phyloP scores from a whole-genome alignment of 2,888 invertebrate species.

The Pteria penguin region DNA sequence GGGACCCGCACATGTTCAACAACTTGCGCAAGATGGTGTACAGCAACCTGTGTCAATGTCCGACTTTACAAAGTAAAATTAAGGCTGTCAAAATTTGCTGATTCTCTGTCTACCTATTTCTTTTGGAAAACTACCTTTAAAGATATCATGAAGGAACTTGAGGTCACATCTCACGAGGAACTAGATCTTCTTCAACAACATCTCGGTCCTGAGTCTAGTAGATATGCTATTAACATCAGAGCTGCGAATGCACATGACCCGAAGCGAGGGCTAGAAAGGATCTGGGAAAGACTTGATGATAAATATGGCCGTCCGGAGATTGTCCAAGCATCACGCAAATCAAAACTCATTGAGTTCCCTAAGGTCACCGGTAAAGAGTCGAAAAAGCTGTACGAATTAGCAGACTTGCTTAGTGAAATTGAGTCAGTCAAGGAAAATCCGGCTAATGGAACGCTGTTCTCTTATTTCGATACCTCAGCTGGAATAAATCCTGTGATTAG shows the following conservation, averaged over 20 bases:
- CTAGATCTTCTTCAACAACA: constrained; percentile 36
- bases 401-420: constrained; percentile 28
- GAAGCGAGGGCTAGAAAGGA: constrained; percentile 14
- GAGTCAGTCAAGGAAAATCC: constrained; percentile 30
- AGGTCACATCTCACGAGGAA: constrained; percentile 28
- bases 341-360: constrained; percentile 24
- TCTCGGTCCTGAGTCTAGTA: constrained; percentile 35
- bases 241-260: constrained; percentile 29
- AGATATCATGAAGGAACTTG: neutral
- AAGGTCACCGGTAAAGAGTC: constrained; percentile 15
- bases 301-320: constrained; percentile 43
- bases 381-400: constrained; percentile 20
- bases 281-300: constrained; percentile 43
- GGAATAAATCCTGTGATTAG: constrained; percentile 29
- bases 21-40: no score
- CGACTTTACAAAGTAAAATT: constrained; percentile 2
- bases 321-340: constrained; percentile 15
- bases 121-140: no score
- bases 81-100: neutral
- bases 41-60: neutral
- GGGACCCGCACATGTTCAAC: no score
- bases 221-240: constrained; percentile 33
- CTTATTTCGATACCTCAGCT: constrained; percentile 28
- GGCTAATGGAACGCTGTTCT: constrained; percentile 4
- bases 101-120: no score